A percentile compares a stretch with the other conserved stretches of the same genome.
Conservation (phyloP, 2,113 vertebrate genomes). For the Callochromis pleurospilus region DNA sequence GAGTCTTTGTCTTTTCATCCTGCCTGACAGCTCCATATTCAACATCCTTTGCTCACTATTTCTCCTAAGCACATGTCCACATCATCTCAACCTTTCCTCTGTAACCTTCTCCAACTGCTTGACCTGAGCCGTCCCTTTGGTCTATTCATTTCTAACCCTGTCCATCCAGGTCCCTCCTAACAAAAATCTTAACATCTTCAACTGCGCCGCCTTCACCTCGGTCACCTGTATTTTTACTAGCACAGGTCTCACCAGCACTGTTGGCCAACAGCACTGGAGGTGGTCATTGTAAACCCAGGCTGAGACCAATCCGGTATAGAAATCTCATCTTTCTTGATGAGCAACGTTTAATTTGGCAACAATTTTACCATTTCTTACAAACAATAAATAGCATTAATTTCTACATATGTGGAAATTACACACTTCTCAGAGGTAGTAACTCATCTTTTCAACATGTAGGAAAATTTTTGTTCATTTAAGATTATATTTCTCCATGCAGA, state of each 20-base stretch:
- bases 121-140: not conserved
- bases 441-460: not conserved
- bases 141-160: not conserved
- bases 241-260: not conserved
- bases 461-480: not conserved
- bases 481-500: not conserved
- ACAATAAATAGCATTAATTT: not conserved
- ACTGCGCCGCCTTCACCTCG: not conserved
- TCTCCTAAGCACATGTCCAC: not conserved
- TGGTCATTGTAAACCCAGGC: not conserved
- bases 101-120: not conserved
- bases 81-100: not conserved
- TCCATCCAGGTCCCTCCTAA: not conserved
- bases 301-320: not conserved
- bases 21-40: not conserved
- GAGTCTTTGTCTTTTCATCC: not conserved
- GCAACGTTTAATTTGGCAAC: not conserved
- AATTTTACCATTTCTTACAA: not conserved
- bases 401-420: not conserved
- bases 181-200: not conserved
- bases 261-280: not conserved
- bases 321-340: not conserved
- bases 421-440: not conserved
- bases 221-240: not conserved
- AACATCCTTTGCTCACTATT: not conserved